These are phyloP conservation scores for Synanthedon formicaeformis DNA, from an alignment of 2,888 invertebrate genomes.

Conservation along the genomic window DNA sequence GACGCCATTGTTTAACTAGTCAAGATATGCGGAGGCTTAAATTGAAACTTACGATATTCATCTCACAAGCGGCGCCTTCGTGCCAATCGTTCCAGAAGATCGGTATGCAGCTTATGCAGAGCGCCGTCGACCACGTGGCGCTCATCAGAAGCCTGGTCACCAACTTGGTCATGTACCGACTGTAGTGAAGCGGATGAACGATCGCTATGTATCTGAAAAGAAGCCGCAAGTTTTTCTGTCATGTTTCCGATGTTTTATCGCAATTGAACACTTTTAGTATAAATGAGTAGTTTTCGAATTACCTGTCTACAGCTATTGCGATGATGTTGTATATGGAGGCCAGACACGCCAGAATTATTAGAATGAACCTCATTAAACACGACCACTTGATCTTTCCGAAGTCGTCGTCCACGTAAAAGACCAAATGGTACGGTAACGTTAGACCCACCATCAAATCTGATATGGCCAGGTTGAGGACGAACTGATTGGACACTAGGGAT, in stretches of 20 bases:
- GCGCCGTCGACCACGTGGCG: constrained; percentile 76
- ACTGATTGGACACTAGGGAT: constrained; percentile 79
- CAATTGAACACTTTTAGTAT: background rate
- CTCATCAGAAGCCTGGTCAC: constrained; percentile 74
- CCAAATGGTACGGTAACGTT: constrained; percentile 81
- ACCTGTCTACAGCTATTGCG: constrained; percentile 81
- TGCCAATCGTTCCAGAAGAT: constrained; percentile 84
- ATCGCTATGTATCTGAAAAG: constrained; percentile 78
- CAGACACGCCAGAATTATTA: constrained; percentile 81
- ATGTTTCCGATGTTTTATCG: background rate
- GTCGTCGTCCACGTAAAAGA: constrained; percentile 75
- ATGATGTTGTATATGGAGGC: constrained; percentile 84
- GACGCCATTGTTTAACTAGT: no score
- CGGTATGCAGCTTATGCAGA: constrained; percentile 76
- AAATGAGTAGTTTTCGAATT: constrained; percentile 13
- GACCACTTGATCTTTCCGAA: constrained; percentile 73
- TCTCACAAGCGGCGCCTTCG: constrained; percentile 73
- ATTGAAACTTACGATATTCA: constrained; percentile 67
- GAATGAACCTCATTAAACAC: constrained; percentile 79
- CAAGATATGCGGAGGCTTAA: no score
- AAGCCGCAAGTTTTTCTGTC: constrained; percentile 1
- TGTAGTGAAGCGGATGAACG: constrained; percentile 82
- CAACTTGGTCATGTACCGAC: constrained; percentile 79
- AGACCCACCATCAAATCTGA: constrained; percentile 84
- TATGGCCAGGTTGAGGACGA: constrained; percentile 82